These are phyloP conservation scores for Acipenser ruthenus DNA, from an alignment of 2,797 vertebrate species.

Conservation along the genomic window DNA sequence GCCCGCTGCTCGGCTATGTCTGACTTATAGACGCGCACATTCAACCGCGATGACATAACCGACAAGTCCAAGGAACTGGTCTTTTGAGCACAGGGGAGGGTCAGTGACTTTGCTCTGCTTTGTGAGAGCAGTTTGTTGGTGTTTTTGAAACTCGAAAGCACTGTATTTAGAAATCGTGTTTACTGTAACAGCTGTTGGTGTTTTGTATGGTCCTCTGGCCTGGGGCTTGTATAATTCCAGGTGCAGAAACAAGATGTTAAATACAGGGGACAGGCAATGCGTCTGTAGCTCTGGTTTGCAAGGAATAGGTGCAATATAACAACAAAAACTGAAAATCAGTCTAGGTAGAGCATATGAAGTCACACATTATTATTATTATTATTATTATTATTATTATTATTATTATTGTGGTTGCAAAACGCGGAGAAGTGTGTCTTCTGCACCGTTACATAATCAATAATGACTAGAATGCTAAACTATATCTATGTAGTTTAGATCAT, in stretches of 20 bases:
- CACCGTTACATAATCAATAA: no score
- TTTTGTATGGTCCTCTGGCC: neutral
- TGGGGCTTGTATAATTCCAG: neutral
- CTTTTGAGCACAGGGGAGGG: neutral
- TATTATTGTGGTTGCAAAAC: no score
- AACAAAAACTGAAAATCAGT: no score
- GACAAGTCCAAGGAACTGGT: neutral
- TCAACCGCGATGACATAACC: neutral
- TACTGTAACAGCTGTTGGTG: neutral
- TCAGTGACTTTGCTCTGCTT: neutral
- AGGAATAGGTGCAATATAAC: no score
- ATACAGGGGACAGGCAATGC: neutral
- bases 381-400: no score
- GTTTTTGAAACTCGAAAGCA: neutral
- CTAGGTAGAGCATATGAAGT: no score
- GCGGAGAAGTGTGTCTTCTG: no score
- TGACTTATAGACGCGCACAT: no score
- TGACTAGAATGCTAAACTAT: no score
- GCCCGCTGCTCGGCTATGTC: neutral
- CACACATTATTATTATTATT: no score
- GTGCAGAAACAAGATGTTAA: neutral
- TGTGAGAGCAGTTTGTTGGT: neutral
- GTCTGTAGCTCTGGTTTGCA: no score
- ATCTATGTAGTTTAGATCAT: no score
- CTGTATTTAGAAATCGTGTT: neutral